Conservation (phyloP, 2,888 invertebrate genomes). For the Autographa gamma region DNA sequence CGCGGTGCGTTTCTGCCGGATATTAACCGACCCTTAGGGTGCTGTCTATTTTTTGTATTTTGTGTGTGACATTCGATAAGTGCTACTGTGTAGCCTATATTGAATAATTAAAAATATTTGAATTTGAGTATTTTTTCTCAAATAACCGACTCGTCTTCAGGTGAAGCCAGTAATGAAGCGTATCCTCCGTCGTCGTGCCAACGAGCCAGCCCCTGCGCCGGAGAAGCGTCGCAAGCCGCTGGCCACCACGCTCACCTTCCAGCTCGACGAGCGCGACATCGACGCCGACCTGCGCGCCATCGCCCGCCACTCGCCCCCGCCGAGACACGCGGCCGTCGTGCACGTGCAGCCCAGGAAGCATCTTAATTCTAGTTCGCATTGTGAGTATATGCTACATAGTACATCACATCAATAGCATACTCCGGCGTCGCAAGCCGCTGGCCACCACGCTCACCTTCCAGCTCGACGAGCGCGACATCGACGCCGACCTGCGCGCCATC, state of each 20-base stretch:
- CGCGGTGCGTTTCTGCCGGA: too few species aligned
- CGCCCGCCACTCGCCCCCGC: slow-evolving; percentile 83
- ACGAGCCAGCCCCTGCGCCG: slow-evolving; percentile 97
- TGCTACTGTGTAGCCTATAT: too few species aligned
- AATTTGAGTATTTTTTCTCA: too few species aligned
- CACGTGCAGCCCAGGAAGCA: slow-evolving; percentile 76
- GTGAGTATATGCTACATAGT: slow-evolving; percentile 64
- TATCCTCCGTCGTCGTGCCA: slow-evolving; percentile 96
- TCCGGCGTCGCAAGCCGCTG: slow-evolving; percentile 95
- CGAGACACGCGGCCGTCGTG: slow-evolving; percentile 61
- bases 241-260: too few species aligned
- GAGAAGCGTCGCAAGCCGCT: slow-evolving; percentile 96
- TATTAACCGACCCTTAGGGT: too few species aligned
- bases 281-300: slow-evolving; percentile 95
- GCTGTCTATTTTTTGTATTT: too few species aligned
- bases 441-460: too few species aligned
- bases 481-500: slow-evolving; percentile 95
- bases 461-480: slow-evolving; percentile 96
- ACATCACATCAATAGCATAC: too few species aligned
- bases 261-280: slow-evolving; percentile 96
- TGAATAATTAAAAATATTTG: too few species aligned
- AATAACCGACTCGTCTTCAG: too few species aligned
- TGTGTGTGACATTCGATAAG: too few species aligned
- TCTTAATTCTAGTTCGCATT: slow-evolving; percentile 71
- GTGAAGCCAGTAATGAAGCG: slow-evolving; percentile 98